Base-by-base conservation (phyloP, 2,113 vertebrate species). In the Megalops atlanticus region DNA sequence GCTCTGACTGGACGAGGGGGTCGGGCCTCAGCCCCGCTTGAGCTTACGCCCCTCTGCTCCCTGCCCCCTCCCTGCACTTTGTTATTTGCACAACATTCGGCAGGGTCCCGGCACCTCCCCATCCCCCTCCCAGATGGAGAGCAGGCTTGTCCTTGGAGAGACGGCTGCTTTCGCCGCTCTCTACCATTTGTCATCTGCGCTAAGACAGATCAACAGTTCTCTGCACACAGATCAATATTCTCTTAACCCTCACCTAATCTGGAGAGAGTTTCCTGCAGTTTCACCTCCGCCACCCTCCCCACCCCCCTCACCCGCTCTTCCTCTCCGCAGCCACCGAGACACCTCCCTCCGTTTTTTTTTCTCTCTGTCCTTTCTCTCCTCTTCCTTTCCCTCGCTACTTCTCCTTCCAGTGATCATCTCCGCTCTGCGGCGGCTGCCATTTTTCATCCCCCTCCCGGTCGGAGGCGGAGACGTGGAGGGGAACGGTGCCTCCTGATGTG, bases 201-300 rank as follows among this genome's bases (percentile, higher is more conserved):
- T 97, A 95, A 93, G 94, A 96, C 95, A 96, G 96, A 97, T 98
- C 97, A 98, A 97, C 96, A 96, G 95, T 96, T 96, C 95, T 97
- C 95, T 94, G 94, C 96, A 95, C 94, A 96, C 94, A 95, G 96
- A 98, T 98, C 96, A 96, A 98, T 98, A 98, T 95, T 97, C 96
- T 95, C 93, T 97, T 97, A 97, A 96, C 96, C 96, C 68, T 92
- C 93, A 94, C 94, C 95, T 96, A 95, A 96, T 97, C 96, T 94
- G 92, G 91, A 89, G 84, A 95, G 94, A 95, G 94, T 92, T 95
- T 96, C 94, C 91, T 92, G 81, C 91, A 91, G 92, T 95, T 96
- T 96, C 95, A 95, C 96, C 96, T 96, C 95, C 95, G 93, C 81
- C 89, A 76, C 79, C 72, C 87, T 79, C 38, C 14, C 27, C 38